Evolutionary conservation across 23 tunicate genomes (phyloP).

Genomic region (Botrylloides violaceus): DNA sequence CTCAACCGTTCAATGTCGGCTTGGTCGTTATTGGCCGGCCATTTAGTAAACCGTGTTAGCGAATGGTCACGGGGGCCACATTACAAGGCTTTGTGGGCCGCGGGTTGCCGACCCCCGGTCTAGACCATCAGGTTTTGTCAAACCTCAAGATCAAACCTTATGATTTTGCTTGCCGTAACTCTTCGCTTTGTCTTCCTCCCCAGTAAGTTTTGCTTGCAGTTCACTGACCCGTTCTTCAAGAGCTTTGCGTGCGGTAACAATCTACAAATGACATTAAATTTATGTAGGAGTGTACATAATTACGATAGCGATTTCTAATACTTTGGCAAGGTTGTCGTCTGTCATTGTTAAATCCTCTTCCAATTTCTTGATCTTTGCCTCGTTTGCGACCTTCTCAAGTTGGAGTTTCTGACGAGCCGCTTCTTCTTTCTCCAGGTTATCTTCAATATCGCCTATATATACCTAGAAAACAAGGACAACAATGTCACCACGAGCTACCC

Average conservation of each 20-base stretch:
- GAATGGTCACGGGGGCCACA: no score
- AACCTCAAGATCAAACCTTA: slow-evolving; percentile 37
- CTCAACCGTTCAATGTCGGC: no score
- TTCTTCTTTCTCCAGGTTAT: slow-evolving; percentile 94
- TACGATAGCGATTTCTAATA: neutral
- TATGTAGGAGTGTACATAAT: neutral
- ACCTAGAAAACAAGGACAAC: neutral
- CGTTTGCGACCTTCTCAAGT: slow-evolving; percentile 83
- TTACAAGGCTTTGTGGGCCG: no score
- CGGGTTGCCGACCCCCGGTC: no score
- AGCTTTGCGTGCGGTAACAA: slow-evolving; percentile 54
- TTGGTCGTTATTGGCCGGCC: no score
- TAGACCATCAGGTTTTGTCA: neutral
- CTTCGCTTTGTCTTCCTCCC: slow-evolving; percentile 92
- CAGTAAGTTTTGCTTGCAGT: slow-evolving; percentile 41
- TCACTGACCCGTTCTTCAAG: slow-evolving; percentile 70
- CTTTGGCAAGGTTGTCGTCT: slow-evolving; percentile 75
- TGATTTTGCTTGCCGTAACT: slow-evolving; percentile 53
- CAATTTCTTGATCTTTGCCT: slow-evolving; percentile 72
- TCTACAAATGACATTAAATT: slow-evolving; percentile 11
- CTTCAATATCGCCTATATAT: slow-evolving; percentile 71
- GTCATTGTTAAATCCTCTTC: slow-evolving; percentile 77
- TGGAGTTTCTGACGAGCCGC: slow-evolving; percentile 94
- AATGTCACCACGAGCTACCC: no score
- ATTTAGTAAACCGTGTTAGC: no score